Conservation (phyloP, 2,797 vertebrate genomes). For the Pelobates cultripes region DNA sequence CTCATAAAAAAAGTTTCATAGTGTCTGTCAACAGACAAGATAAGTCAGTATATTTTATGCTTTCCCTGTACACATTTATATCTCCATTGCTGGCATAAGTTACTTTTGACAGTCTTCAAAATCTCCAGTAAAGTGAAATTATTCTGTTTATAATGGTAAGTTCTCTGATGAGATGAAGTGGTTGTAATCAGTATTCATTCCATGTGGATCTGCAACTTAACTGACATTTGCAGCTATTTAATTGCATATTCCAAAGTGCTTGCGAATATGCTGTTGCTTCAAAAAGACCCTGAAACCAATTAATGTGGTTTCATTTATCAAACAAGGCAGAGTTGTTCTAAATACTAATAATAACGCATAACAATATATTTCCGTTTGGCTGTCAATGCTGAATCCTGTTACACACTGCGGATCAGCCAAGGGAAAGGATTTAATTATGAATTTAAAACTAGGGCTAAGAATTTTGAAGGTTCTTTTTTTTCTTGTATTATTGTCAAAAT, state of each 20-base stretch:
- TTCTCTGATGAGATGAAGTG: conserved; percentile 60
- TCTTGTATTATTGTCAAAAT: background rate
- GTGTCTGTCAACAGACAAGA: conserved; percentile 33
- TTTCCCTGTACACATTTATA: conserved; percentile 30
- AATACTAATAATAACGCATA: conserved; percentile 82
- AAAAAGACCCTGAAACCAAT: conserved; percentile 81
- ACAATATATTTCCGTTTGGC: conserved; percentile 65
- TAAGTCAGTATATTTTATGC: conserved; percentile 24
- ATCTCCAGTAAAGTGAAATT: conserved; percentile 43
- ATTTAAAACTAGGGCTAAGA: conserved; percentile 38
- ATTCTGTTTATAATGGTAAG: conserved; percentile 57
- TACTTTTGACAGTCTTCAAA: conserved; percentile 53
- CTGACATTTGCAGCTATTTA: conserved; percentile 78
- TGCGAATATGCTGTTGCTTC: conserved; percentile 66
- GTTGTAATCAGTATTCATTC: conserved; percentile 76
- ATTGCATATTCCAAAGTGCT: conserved; percentile 77
- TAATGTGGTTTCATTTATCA: conserved; percentile 87
- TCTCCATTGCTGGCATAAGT: conserved; percentile 24
- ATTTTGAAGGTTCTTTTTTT: conserved; percentile 5
- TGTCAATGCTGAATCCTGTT: conserved; percentile 55
- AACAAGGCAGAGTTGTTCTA: conserved; percentile 66
- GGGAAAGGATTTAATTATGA: conserved; percentile 55
- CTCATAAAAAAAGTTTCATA: conserved; percentile 27
- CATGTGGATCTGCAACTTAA: conserved; percentile 70
- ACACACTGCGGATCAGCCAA: conserved; percentile 45